Percentiles rank a stretch among this genome's conserved stretches.
Evolutionary conservation across 2,797 vertebrate species (phyloP).

Genomic region (Malurus leucopterus): DNA sequence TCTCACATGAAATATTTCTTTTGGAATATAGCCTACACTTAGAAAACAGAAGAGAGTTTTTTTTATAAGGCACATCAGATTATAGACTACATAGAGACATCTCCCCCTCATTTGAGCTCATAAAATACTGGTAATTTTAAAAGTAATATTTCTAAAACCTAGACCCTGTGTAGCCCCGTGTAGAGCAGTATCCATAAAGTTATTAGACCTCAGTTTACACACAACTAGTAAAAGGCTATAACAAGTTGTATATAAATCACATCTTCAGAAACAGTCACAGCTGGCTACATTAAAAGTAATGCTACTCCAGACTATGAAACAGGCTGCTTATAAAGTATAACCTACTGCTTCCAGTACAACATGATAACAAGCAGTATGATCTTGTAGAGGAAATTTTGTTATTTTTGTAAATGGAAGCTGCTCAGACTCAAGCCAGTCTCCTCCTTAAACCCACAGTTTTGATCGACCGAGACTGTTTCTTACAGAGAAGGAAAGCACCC

Average conservation of each 20-base stretch:
- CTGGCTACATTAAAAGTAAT: slow-evolving; percentile 48
- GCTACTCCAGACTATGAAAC: slow-evolving; percentile 40
- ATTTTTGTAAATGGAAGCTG: slow-evolving; percentile 11
- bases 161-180: slow-evolving; percentile 27
- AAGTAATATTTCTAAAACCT: slow-evolving; percentile 45
- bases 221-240: slow-evolving; percentile 33
- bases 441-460: background rate
- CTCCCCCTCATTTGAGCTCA: background rate
- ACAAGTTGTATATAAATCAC: slow-evolving; percentile 28
- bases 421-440: background rate
- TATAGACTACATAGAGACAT: slow-evolving; percentile 41
- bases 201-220: slow-evolving; percentile 39
- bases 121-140: slow-evolving; percentile 43
- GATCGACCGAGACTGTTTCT: background rate
- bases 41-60: slow-evolving; percentile 42
- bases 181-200: slow-evolving; percentile 30
- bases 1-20: slow-evolving; percentile 57
- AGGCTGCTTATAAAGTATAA: slow-evolving; percentile 34
- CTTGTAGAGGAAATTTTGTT: background rate
- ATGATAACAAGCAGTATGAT: background rate
- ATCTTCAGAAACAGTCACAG: slow-evolving; percentile 53
- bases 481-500: background rate
- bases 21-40: slow-evolving; percentile 38
- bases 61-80: slow-evolving; percentile 69
- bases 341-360: background rate